These are phyloP conservation scores for Andrena fulva DNA, from an alignment of 2,888 invertebrate species.

Conservation along the genomic window DNA sequence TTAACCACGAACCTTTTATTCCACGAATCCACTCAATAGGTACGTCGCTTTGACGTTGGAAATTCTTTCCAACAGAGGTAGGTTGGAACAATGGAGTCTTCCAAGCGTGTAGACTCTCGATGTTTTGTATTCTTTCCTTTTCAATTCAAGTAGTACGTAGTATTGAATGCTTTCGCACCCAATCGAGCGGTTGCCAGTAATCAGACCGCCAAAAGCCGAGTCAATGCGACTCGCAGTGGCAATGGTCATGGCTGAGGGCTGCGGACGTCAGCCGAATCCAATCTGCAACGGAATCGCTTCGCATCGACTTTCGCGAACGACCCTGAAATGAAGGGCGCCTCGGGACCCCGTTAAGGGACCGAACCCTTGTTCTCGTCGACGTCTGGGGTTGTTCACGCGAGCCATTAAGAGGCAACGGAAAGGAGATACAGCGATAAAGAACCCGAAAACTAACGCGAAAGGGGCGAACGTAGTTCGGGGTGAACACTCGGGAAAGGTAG, in stretches of 20 bases:
- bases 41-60: neutral
- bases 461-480: neutral
- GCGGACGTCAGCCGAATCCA: constrained; percentile 51
- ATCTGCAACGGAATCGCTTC: constrained; percentile 65
- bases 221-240: constrained; percentile 54
- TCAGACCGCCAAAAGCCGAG: neutral
- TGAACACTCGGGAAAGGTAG: neutral
- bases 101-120: neutral
- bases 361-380: constrained; percentile 29
- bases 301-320: constrained; percentile 57
- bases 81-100: neutral
- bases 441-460: neutral
- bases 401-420: constrained; percentile 31
- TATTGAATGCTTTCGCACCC: neutral
- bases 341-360: constrained; percentile 8
- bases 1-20: constrained; percentile 15
- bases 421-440: constrained; percentile 14
- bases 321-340: constrained; percentile 35
- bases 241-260: constrained; percentile 47
- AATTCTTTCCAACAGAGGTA: neutral
- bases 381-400: constrained; percentile 17
- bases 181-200: neutral
- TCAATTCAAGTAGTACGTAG: neutral
- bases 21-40: neutral
- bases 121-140: neutral